Evolutionary conservation across 2,113 vertebrate species (phyloP).

Genomic region (Aleadryas rufinucha): DNA sequence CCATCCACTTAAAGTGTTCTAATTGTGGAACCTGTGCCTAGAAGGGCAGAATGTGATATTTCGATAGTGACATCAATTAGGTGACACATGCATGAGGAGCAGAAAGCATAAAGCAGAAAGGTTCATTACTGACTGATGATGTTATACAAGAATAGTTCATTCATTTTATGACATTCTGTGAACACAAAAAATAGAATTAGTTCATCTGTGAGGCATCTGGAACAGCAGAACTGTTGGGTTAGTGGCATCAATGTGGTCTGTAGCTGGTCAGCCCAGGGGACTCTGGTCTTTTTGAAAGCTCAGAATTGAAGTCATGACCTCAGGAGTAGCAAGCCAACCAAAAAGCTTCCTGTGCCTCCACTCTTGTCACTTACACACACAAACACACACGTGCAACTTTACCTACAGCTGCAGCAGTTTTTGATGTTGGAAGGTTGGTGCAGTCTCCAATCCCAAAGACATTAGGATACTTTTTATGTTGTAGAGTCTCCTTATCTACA

Average conservation of each 20-base stretch:
- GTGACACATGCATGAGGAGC: neutral
- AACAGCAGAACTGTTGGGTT: neutral
- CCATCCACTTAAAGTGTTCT: neutral
- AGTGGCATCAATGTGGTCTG: neutral
- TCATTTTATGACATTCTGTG: neutral
- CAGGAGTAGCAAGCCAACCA: neutral
- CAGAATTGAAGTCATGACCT: neutral
- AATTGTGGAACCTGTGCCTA: neutral
- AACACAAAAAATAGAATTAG: neutral
- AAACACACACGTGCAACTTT: neutral
- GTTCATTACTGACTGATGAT: neutral
- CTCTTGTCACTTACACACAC: neutral
- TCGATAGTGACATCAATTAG: neutral
- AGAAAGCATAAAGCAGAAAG: constrained; percentile 7
- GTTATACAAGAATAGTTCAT: neutral
- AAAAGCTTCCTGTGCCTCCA: neutral
- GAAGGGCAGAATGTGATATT: neutral
- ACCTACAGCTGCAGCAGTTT: constrained; percentile 92
- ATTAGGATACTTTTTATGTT: constrained; percentile 88
- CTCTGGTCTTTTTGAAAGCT: neutral
- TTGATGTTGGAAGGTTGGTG: constrained; percentile 91
- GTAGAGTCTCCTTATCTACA: constrained; percentile 86
- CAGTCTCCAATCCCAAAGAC: constrained; percentile 98
- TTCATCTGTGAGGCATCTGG: neutral
- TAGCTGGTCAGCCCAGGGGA: neutral